Conservation (phyloP, 2,888 invertebrate genomes). For the Opisthograptis luteolata region DNA sequence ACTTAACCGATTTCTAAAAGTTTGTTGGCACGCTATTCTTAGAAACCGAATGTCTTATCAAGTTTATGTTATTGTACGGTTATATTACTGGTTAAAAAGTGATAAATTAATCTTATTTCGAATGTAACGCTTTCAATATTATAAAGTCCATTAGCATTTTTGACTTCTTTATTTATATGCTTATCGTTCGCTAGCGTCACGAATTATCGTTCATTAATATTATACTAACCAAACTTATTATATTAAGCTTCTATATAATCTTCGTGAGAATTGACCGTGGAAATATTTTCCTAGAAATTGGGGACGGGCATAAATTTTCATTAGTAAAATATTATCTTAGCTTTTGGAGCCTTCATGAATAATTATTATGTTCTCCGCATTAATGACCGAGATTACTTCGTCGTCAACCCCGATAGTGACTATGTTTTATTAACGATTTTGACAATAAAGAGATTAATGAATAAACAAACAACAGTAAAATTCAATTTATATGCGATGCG, state of each 20-base stretch:
- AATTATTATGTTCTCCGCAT: neutral
- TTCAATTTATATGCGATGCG: slow-evolving; percentile 75
- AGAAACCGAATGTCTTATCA: too few relatives aligned
- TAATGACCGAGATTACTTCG: slow-evolving; percentile 2
- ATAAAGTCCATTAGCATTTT: slow-evolving; percentile 19
- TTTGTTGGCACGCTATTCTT: too few relatives aligned
- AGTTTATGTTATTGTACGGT: too few relatives aligned
- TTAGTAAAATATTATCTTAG: slow-evolving; percentile 25
- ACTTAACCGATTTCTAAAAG: too few relatives aligned
- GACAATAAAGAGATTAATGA: slow-evolving; percentile 51
- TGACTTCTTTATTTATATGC: slow-evolving; percentile 21
- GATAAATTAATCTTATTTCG: neutral
- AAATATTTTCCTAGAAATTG: slow-evolving; percentile 42
- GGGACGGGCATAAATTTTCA: slow-evolving; percentile 40
- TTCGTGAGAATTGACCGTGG: slow-evolving; percentile 51
- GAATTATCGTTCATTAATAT: slow-evolving; percentile 26
- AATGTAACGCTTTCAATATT: slow-evolving; percentile 1
- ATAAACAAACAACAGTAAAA: slow-evolving; percentile 66
- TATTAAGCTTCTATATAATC: slow-evolving; percentile 36
- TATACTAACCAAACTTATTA: slow-evolving; percentile 24
- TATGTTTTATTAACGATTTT: slow-evolving; percentile 27
- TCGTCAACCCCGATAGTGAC: slow-evolving; percentile 3
- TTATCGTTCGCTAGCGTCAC: slow-evolving; percentile 13
- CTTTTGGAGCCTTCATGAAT: slow-evolving; percentile 17
- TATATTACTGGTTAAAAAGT: neutral